Conservation (phyloP, 2,113 vertebrate species). For the Onychostoma macrolepis region DNA sequence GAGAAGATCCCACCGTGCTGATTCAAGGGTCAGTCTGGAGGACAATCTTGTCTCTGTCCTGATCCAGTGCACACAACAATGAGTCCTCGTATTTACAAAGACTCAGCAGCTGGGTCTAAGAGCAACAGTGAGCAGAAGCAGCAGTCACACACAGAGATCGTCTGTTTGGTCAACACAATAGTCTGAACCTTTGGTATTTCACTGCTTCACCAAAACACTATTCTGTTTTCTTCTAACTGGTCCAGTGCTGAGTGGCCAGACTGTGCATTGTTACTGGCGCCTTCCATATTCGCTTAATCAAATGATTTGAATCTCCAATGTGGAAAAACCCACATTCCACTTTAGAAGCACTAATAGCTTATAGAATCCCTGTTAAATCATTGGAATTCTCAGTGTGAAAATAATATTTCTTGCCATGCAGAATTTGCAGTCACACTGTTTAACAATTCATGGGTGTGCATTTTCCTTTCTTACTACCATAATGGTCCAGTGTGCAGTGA, state of each 20-base stretch:
- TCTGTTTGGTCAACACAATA: conserved; percentile 37
- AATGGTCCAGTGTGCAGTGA: not conserved
- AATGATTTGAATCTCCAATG: conserved; percentile 1
- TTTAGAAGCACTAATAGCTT: not conserved
- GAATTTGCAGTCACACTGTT: not conserved
- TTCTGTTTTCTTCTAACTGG: conserved; percentile 13
- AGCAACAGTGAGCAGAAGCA: not conserved
- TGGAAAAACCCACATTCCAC: conserved; percentile 25
- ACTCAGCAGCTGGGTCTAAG: conserved; percentile 16
- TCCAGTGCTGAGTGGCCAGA: conserved; percentile 34
- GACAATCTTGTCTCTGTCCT: conserved; percentile 55
- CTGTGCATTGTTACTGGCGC: not conserved
- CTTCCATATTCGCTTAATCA: conserved; percentile 14
- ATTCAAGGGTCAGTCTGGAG: conserved; percentile 26
- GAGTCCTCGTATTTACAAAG: conserved; percentile 17
- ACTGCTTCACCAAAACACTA: conserved; percentile 17
- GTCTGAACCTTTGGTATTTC: conserved; percentile 37
- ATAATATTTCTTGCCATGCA: not conserved
- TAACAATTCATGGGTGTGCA: not conserved
- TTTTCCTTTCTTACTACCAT: not conserved
- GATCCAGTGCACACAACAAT: conserved; percentile 38
- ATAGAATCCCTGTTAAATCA: not conserved
- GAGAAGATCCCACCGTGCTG: conserved; percentile 22
- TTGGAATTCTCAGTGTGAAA: not conserved
- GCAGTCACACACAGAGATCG: conserved; percentile 28